These are phyloP conservation scores for Eutrigla gurnardus DNA, from an alignment of 2,797 vertebrate genomes.

Conservation along the genomic window DNA sequence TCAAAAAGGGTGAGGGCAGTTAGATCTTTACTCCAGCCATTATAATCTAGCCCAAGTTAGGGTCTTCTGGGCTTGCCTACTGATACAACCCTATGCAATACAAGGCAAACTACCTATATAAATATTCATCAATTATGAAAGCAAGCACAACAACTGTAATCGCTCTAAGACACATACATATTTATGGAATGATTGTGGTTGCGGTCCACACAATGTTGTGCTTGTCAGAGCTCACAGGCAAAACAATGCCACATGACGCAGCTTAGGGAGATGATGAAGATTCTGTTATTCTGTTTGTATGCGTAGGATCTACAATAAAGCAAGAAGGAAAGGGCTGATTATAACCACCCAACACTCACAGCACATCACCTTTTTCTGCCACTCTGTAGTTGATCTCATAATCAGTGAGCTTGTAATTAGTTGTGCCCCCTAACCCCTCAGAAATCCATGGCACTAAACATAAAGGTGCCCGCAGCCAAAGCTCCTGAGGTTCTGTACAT, in stretches of 20 bases:
- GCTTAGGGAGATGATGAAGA: conserved; percentile 70
- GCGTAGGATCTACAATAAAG: conserved; percentile 61
- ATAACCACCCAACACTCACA: conserved; percentile 41
- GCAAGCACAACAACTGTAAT: conserved; percentile 67
- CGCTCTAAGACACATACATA: conserved; percentile 74
- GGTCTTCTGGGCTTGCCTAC: conserved; percentile 3
- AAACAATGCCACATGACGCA: conserved; percentile 77
- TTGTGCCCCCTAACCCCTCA: conserved; percentile 52
- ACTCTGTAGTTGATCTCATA: conserved; percentile 68
- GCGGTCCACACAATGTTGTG: conserved; percentile 67
- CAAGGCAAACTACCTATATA: conserved; percentile 56
- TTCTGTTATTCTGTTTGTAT: conserved; percentile 73
- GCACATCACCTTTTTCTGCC: conserved; percentile 49
- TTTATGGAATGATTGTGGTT: conserved; percentile 72
- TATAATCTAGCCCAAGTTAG: conserved; percentile 2
- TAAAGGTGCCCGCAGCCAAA: conserved; percentile 37
- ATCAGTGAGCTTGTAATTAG: conserved; percentile 73
- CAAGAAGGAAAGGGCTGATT: conserved; percentile 55
- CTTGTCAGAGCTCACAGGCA: conserved; percentile 75
- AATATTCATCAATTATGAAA: conserved; percentile 70
- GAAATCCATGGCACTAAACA: conserved; percentile 56
- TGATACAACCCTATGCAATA: conserved; percentile 25
- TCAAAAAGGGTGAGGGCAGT: conserved; percentile 24
- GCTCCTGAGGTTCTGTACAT: conserved; percentile 41
- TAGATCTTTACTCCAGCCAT: conserved; percentile 10